Conservation (phyloP, 2,113 vertebrate genomes). For the Opisthocomus hoazin region DNA sequence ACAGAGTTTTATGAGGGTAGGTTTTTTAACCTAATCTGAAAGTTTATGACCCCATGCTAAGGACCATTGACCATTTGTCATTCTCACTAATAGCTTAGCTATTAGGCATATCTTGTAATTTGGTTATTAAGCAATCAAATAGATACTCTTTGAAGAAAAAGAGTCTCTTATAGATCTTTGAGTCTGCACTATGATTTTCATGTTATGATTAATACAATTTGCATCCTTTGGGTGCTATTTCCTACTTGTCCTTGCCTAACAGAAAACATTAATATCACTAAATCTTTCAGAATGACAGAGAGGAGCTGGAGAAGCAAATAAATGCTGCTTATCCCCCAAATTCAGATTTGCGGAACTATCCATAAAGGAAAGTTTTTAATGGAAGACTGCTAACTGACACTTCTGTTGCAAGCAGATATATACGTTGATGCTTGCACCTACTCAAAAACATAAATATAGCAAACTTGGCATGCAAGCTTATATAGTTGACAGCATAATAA, state of each 20-base stretch:
- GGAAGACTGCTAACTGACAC: background rate
- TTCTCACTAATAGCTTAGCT: background rate
- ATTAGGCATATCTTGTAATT: background rate
- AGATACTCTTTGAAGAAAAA: background rate
- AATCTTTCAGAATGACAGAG: background rate
- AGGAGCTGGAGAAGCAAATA: background rate
- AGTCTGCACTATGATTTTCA: background rate
- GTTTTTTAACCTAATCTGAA: background rate
- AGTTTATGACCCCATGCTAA: background rate
- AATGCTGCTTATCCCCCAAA: background rate
- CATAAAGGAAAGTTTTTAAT: background rate
- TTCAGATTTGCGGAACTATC: background rate
- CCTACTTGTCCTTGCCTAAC: background rate
- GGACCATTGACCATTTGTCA: background rate
- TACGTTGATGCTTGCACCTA: background rate
- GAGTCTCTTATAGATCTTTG: background rate
- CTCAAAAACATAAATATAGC: background rate
- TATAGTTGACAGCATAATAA: conserved; percentile 11
- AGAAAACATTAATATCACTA: background rate
- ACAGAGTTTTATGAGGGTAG: background rate
- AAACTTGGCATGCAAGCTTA: background rate
- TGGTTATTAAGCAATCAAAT: background rate
- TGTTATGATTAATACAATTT: background rate
- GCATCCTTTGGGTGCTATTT: background rate
- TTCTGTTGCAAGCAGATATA: background rate